phyloP scores from a whole-genome alignment of 2,888 invertebrate species.

The Watsonalla cultraria region DNA sequence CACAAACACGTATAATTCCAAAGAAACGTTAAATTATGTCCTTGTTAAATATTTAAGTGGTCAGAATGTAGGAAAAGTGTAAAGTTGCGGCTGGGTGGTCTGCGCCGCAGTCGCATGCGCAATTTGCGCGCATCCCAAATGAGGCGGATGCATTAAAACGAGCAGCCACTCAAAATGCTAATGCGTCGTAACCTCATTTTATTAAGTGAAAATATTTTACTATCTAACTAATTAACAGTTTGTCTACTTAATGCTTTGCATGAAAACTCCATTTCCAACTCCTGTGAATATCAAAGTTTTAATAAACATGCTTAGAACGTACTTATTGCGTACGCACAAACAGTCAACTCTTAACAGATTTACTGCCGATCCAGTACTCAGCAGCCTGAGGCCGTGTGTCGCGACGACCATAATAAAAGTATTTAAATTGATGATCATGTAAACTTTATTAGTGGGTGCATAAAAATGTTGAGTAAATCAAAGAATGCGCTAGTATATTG shows the following conservation, averaged over 20 bases:
- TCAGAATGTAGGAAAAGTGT: constrained; percentile 12
- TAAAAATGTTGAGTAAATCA: constrained; percentile 68
- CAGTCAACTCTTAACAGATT: constrained; percentile 39
- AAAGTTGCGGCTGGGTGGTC: constrained; percentile 32
- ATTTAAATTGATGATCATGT: constrained; percentile 71
- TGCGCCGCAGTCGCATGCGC: constrained; percentile 18
- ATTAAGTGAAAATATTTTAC: constrained; percentile 4
- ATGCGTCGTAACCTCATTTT: constrained; percentile 20
- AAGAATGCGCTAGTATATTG: constrained; percentile 40
- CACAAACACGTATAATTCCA: constrained; percentile 8
- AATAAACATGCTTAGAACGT: not conserved
- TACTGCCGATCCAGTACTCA: constrained; percentile 40
- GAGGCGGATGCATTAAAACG: constrained; percentile 19
- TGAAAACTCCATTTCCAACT: not conserved
- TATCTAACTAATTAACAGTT: not conserved
- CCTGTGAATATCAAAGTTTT: not conserved
- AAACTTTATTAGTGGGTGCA: constrained; percentile 65
- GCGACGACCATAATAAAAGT: constrained; percentile 54
- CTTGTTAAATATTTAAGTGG: constrained; percentile 16
- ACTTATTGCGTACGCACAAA: not conserved
- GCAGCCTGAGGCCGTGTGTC: constrained; percentile 45
- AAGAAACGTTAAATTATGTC: constrained; percentile 15
- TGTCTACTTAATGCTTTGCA: not conserved
- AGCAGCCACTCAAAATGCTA: constrained; percentile 31
- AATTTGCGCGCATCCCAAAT: constrained; percentile 31